Evolutionary conservation across 2,797 vertebrate genomes (phyloP).

Genomic region (Hephaestus fuliginosus): DNA sequence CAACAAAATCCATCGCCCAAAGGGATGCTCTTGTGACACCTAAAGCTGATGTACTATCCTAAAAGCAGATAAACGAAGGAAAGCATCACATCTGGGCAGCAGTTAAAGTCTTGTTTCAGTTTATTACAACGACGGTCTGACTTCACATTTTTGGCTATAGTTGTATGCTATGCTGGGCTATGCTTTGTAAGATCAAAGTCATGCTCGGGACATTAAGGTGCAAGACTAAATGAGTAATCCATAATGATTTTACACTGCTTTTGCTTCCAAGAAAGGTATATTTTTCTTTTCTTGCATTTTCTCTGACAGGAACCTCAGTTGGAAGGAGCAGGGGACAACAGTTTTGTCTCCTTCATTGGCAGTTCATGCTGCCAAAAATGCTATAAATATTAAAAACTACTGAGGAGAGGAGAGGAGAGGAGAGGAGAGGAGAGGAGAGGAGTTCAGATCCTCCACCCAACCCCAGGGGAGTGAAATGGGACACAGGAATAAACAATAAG

Average conservation of each 20-base stretch:
- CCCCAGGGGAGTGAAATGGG: slow-evolving; percentile 70
- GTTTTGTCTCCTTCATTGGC: background rate
- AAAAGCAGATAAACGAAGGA: slow-evolving; percentile 16
- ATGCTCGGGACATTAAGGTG: background rate
- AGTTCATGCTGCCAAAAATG: background rate
- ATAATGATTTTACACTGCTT: background rate
- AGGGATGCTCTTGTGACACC: slow-evolving; percentile 30
- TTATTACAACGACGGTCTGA: background rate
- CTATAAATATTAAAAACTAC: background rate
- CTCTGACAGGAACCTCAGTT: background rate
- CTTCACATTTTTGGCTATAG: background rate
- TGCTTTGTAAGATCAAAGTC: background rate
- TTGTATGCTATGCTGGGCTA: too few relatives aligned
- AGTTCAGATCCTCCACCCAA: slow-evolving; percentile 70
- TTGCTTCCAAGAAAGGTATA: background rate
- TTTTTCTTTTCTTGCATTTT: background rate
- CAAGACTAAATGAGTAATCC: background rate
- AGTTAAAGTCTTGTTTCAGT: background rate
- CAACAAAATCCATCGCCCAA: slow-evolving; percentile 26
- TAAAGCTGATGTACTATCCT: slow-evolving; percentile 7
- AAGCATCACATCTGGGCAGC: background rate
- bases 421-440: slow-evolving; percentile 9
- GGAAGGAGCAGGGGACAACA: background rate
- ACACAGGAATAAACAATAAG: slow-evolving; percentile 43
- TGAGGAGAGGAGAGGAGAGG: slow-evolving; percentile 4